Evolutionary conservation across 2,888 invertebrate species (phyloP).

Genomic region (Plagodis dolabraria): DNA sequence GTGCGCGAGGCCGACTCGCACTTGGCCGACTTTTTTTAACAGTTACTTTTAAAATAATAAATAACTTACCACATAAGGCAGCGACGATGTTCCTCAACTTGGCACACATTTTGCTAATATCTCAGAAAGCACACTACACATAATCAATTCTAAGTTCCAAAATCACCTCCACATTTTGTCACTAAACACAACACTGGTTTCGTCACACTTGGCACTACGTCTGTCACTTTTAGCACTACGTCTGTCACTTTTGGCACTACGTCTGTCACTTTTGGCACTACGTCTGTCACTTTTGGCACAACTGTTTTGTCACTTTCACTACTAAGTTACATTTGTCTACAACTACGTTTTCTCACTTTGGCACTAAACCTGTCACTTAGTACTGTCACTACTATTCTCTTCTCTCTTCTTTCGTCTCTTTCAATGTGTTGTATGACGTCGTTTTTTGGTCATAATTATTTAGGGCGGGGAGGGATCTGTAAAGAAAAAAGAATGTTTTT

Average conservation of each 20-base stretch:
- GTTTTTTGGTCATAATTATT: slow-evolving; percentile 9
- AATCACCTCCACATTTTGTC: slow-evolving; percentile 65
- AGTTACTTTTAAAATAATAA: no score
- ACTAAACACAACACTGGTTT: slow-evolving; percentile 40
- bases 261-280: slow-evolving; percentile 31
- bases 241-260: slow-evolving; percentile 16
- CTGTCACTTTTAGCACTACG: slow-evolving; percentile 24
- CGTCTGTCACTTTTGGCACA: slow-evolving; percentile 24
- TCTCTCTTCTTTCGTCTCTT: neutral
- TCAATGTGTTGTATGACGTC: neutral
- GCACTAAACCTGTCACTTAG: no score
- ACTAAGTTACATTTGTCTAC: neutral
- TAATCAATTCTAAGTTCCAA: slow-evolving; percentile 39
- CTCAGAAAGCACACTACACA: slow-evolving; percentile 60
- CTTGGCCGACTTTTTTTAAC: no score
- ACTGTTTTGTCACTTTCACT: neutral
- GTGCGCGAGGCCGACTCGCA: no score
- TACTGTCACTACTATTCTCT: neutral
- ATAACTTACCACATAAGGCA: slow-evolving; percentile 67
- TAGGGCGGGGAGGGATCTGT: slow-evolving; percentile 3
- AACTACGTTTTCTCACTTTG: no score
- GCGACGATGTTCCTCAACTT: slow-evolving; percentile 58
- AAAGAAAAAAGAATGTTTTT: slow-evolving; percentile 7
- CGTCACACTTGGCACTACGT: slow-evolving; percentile 40
- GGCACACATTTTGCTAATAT: slow-evolving; percentile 68